A percentile compares a stretch with the other conserved stretches of the same genome.
Conservation (phyloP, 2,797 vertebrate genomes). For the Alouatta caraya region DNA sequence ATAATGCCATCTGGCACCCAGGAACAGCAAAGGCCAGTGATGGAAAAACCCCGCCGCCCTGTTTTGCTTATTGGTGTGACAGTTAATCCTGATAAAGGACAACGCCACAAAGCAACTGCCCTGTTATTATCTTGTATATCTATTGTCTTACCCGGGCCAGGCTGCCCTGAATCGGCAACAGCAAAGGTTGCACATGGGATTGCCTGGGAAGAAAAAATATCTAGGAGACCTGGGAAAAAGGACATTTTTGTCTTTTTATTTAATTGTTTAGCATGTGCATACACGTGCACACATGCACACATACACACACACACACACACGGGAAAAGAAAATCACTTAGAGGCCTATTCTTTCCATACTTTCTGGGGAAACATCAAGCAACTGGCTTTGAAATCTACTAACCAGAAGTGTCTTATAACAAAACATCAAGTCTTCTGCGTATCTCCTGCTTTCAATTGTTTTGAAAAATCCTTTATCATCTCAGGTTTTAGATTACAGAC, state of each 20-base stretch:
- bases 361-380: constrained; percentile 72
- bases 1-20: constrained; percentile 85
- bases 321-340: constrained; percentile 22
- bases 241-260: constrained; percentile 70
- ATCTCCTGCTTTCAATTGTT: neutral
- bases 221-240: constrained; percentile 64
- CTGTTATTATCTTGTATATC: constrained; percentile 70
- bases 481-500: constrained; percentile 43
- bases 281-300: neutral
- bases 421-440: constrained; percentile 43
- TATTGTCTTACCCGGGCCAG: constrained; percentile 79
- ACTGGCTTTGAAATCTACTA: constrained; percentile 32
- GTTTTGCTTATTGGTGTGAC: constrained; percentile 82
- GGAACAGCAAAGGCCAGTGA: constrained; percentile 74
- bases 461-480: constrained; percentile 30
- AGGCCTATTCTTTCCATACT: constrained; percentile 66
- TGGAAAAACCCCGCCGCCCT: constrained; percentile 72
- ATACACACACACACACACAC: constrained; percentile 64
- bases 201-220: constrained; percentile 64
- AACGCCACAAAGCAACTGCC: constrained; percentile 77
- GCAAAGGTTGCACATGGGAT: constrained; percentile 73
- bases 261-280: constrained; percentile 64
- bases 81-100: constrained; percentile 81
- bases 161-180: constrained; percentile 28
- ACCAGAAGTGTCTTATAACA: constrained; percentile 52